phyloP scores from a whole-genome alignment of 2,113 vertebrate genomes.

The Isurus oxyrinchus region DNA sequence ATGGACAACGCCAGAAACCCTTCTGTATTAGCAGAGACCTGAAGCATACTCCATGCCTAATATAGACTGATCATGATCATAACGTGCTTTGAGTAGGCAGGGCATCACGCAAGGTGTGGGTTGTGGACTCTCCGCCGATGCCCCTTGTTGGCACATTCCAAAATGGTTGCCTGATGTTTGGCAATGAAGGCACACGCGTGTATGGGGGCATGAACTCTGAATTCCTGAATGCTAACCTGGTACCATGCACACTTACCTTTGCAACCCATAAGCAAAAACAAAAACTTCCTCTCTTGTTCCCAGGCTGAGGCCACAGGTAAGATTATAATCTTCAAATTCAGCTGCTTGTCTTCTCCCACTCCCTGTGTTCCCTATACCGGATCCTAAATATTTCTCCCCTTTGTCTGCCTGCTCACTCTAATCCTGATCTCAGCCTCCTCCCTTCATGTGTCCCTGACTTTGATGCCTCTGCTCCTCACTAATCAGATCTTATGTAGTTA shows the following conservation, averaged over 20 bases:
- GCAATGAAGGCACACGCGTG: not conserved
- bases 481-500: not conserved
- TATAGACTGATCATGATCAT: not conserved
- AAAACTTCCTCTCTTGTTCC: not conserved
- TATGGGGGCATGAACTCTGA: not conserved
- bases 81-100: not conserved
- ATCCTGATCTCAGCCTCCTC: not conserved
- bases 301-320: not conserved
- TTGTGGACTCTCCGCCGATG: not conserved
- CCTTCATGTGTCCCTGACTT: not conserved
- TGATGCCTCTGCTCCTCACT: not conserved
- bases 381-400: not conserved
- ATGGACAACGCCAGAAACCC: no score
- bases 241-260: not conserved
- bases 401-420: not conserved
- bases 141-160: not conserved
- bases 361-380: not conserved
- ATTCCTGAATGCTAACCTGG: not conserved
- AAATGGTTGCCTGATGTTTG: not conserved
- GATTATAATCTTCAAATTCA: not conserved
- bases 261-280: not conserved
- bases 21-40: not conserved
- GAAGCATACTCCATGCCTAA: not conserved
- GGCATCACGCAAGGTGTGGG: not conserved
- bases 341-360: not conserved